phyloP scores from a whole-genome alignment of 2,888 invertebrate species.

The Buathra laborator region DNA sequence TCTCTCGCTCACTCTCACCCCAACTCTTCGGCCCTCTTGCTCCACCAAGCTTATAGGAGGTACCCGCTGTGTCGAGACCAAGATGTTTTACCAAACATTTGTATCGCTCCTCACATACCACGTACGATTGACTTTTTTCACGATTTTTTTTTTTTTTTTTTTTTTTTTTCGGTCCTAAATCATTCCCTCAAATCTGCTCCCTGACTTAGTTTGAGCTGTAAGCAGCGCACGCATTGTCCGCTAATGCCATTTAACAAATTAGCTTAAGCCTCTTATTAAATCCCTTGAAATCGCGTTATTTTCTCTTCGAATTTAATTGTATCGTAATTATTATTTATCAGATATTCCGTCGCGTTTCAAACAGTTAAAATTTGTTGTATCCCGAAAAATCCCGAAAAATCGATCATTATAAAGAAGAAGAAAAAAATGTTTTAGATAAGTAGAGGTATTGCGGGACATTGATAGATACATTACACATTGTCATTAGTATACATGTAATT shows the following conservation, averaged over 20 bases:
- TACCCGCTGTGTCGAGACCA: conserved; percentile 75
- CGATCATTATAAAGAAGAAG: neutral
- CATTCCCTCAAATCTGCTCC: conserved; percentile 18
- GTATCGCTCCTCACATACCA: conserved; percentile 71
- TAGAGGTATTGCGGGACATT: neutral
- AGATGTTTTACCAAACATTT: conserved; percentile 83
- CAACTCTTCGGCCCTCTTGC: conserved; percentile 49
- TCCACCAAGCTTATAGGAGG: conserved; percentile 33
- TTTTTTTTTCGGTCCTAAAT: conserved; percentile 19
- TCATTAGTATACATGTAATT: neutral
- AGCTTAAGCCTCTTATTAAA: neutral
- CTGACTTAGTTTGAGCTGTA: neutral
- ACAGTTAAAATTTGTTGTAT: neutral
- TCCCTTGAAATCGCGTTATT: neutral
- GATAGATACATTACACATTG: conserved; percentile 2
- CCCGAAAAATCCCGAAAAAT: neutral
- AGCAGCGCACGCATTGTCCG: neutral
- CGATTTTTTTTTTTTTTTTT: neutral
- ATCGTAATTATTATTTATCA: neutral
- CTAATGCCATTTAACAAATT: neutral
- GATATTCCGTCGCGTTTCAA: neutral
- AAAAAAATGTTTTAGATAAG: neutral
- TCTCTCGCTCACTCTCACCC: conserved; percentile 56
- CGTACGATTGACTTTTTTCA: conserved; percentile 42
- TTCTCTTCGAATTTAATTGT: neutral